Conservation (phyloP, 2,113 vertebrate genomes). For the Mustela lutreola region DNA sequence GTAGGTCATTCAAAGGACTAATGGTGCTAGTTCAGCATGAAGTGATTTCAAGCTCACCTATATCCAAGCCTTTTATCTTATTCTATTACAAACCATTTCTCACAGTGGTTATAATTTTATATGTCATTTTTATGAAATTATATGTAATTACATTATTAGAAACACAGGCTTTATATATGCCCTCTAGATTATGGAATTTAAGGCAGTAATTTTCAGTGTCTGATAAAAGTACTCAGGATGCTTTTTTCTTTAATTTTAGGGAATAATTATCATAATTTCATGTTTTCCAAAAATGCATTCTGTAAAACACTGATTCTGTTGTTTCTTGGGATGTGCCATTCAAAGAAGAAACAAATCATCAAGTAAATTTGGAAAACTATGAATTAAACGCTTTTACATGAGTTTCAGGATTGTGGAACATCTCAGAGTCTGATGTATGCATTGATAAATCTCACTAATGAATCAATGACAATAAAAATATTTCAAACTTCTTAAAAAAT, state of each 20-base stretch:
- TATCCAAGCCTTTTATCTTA: conserved; percentile 69
- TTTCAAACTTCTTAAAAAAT: background rate
- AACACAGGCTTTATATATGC: conserved; percentile 53
- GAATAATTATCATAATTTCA: background rate
- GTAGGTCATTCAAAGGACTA: conserved; percentile 87
- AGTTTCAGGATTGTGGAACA: background rate
- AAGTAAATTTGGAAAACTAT: background rate
- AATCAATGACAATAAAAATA: background rate
- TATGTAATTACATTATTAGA: conserved; percentile 68
- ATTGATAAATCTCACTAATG: background rate
- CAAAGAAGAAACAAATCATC: background rate
- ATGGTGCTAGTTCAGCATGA: conserved; percentile 79
- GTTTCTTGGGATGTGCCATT: background rate
- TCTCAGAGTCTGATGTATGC: background rate
- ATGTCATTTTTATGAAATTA: conserved; percentile 68
- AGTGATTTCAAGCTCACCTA: conserved; percentile 80
- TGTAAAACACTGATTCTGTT: background rate
- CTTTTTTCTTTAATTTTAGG: background rate
- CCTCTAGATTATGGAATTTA: conserved; percentile 41
- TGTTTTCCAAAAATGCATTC: background rate
- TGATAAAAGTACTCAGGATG: background rate
- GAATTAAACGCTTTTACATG: background rate
- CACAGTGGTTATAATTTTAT: conserved; percentile 76
- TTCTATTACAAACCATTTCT: conserved; percentile 63
- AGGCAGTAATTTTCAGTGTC: background rate